phyloP scores from a whole-genome alignment of 2,888 invertebrate species.

The Drosophila melanosoma region DNA sequence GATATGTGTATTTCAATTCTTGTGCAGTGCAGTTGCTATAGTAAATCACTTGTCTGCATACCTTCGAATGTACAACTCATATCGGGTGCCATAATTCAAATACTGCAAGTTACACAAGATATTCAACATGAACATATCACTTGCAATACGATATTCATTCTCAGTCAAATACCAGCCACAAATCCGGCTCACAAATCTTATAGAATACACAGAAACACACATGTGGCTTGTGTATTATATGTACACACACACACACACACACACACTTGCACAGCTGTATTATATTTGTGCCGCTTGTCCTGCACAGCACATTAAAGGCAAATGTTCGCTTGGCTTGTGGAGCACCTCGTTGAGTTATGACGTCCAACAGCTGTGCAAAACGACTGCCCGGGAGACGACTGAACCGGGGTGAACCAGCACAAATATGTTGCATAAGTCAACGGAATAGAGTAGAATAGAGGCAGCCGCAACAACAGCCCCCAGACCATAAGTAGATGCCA shows the following conservation, averaged over 20 bases:
- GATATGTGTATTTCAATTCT: neutral
- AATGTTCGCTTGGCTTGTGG: constrained; percentile 33
- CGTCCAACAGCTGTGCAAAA: constrained; percentile 73
- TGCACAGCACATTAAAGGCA: constrained; percentile 4
- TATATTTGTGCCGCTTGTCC: neutral
- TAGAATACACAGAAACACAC: constrained; percentile 16
- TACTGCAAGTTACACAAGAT: constrained; percentile 10
- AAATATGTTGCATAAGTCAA: constrained; percentile 62
- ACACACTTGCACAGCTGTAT: neutral
- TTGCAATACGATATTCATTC: constrained; percentile 47
- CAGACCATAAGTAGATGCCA: constrained; percentile 23
- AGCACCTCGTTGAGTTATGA: constrained; percentile 72
- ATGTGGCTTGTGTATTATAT: neutral
- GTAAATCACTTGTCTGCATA: constrained; percentile 15
- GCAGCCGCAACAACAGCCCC: constrained; percentile 26
- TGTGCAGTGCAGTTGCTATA: neutral
- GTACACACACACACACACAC: constrained; percentile 3
- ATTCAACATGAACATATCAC: constrained; percentile 24
- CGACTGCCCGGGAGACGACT: constrained; percentile 35
- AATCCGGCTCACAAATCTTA: constrained; percentile 64
- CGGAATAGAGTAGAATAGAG: constrained; percentile 3
- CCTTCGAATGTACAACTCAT: constrained; percentile 12
- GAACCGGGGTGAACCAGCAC: constrained; percentile 20
- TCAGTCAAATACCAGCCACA: constrained; percentile 60
- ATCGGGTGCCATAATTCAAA: constrained; percentile 12